phyloP scores from a whole-genome alignment of 2,888 invertebrate genomes.

The Bedellia somnulentella region DNA sequence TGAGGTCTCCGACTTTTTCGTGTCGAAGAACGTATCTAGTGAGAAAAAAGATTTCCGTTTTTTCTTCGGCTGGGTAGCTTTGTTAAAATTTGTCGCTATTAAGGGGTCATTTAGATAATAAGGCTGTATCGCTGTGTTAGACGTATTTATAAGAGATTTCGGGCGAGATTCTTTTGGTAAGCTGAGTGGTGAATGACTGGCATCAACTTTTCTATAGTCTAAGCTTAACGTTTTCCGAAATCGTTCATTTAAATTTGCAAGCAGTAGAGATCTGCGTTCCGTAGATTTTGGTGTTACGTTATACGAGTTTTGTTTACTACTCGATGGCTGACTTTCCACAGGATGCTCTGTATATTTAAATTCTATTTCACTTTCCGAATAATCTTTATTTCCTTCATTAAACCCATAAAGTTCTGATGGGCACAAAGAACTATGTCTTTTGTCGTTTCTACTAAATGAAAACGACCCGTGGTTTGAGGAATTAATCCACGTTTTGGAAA shows the following conservation, averaged over 20 bases:
- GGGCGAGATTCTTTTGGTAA: constrained; percentile 38
- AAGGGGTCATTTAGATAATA: constrained; percentile 31
- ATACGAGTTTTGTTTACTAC: constrained; percentile 45
- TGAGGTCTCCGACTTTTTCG: constrained; percentile 50
- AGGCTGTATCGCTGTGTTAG: constrained; percentile 37
- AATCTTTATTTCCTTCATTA: constrained; percentile 23
- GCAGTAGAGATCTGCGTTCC: constrained; percentile 39
- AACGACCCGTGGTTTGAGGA: constrained; percentile 43
- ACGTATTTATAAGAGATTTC: constrained; percentile 46
- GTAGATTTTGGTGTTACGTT: constrained; percentile 50
- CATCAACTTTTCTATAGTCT: constrained; percentile 46
- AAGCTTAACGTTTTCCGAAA: constrained; percentile 53
- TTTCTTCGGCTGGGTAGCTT: constrained; percentile 40
- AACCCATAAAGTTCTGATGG: constrained; percentile 28
- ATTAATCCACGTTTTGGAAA: constrained; percentile 37
- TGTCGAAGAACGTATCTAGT: constrained; percentile 52
- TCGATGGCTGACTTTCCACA: constrained; percentile 39
- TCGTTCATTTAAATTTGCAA: constrained; percentile 48
- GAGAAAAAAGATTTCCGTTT: constrained; percentile 55
- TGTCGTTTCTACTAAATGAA: constrained; percentile 43
- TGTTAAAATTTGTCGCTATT: constrained; percentile 35
- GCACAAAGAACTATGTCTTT: constrained; percentile 26
- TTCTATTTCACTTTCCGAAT: constrained; percentile 47
- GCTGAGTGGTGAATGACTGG: constrained; percentile 32
- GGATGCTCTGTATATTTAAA: constrained; percentile 51